Conservation (phyloP, 2,797 vertebrate species). For the Ptychobarbus kaznakovi region DNA sequence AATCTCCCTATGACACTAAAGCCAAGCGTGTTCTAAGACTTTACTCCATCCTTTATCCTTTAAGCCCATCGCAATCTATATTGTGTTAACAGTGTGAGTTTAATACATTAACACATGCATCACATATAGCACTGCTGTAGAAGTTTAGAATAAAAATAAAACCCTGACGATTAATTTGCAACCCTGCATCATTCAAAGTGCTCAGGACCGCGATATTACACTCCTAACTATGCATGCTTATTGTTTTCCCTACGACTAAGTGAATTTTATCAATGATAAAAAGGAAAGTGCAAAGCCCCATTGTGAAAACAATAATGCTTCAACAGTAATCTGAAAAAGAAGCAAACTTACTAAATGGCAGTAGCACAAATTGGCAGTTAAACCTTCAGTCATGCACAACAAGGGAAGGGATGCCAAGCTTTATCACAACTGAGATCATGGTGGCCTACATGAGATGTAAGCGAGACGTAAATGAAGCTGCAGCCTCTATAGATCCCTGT, state of each 20-base stretch:
- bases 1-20: neutral
- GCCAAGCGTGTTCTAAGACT: neutral
- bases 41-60: neutral
- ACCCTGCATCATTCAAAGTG: constrained; percentile 32
- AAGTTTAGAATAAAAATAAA: neutral
- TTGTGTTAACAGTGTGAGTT: neutral
- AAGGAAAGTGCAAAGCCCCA: neutral
- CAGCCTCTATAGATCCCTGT: neutral
- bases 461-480: no score
- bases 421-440: constrained; percentile 21
- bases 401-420: neutral
- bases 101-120: neutral
- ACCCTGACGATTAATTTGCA: neutral
- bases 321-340: neutral
- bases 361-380: constrained; percentile 5
- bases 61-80: neutral
- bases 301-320: neutral
- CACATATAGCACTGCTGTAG: neutral
- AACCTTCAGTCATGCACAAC: neutral
- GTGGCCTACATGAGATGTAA: neutral
- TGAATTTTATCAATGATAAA: neutral
- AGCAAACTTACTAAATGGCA: neutral
- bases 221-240: neutral
- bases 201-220: neutral
- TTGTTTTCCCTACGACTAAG: neutral